Base-by-base conservation (phyloP, 2,797 vertebrate genomes). In the Myoxocephalus aenaeus region DNA sequence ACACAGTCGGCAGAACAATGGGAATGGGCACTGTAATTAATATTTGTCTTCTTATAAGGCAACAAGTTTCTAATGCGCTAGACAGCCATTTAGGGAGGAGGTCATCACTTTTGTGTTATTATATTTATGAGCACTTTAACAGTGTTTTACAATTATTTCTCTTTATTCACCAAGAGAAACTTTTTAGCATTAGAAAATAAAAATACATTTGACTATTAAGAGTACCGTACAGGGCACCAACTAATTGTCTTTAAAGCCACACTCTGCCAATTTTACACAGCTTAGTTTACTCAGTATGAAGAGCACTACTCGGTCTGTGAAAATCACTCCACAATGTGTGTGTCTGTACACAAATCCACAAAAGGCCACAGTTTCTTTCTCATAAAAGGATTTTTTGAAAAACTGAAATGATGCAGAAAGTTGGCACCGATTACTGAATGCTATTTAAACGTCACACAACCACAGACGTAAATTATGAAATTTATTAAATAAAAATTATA, bases 1-100 rank as follows among this genome's bases (percentile, higher is more conserved):
- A 77, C 67, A 58, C 70, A 65, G 65, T 70, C 77, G 71, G 70
- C 59, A 56, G 62, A 75, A 76, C 84, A 88, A 81, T 76, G 70
- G 29, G 15, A 66, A 73, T 68, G 59, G 82, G 54, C 54, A 64
- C 12, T 81, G 57, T 82, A 22, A 76, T 83, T 73, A 36, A 58
- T 63, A 75, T 66, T 58, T 34, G 71, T 81, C 64, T 61, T 74
- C 73, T 82, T 69, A 82, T 75, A 84, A 82, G 70, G 77, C 58
- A 82, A 51, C 59, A 54, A 1, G 29, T 78, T 73, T 20, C 7
- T 38, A 44, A 83, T 57, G 64, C 8, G 34, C 34, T 15, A 48
- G 38, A 50, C 54, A 56, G n/a, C 22, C 59, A 17, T 51, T 75
- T 36, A 25, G n/a, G 42, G 10, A 57, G 3, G n/a, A 29, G 22